A percentile compares a stretch with the other conserved stretches of the same genome.
These are phyloP conservation scores for Leucania comma DNA, from an alignment of 2,888 invertebrate genomes.

Conservation along the genomic window DNA sequence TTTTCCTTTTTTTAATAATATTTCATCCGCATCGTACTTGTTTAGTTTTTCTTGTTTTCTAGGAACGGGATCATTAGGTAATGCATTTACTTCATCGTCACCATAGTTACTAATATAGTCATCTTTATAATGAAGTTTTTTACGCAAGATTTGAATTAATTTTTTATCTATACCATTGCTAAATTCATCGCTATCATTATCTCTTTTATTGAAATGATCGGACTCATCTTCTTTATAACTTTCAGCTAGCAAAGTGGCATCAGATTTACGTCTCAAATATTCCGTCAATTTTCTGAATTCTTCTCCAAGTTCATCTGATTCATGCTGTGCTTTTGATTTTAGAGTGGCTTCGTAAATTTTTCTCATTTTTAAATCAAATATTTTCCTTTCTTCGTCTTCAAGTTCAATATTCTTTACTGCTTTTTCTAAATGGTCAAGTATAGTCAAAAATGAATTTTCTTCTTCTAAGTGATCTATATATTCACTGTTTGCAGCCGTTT, in stretches of 20 bases:
- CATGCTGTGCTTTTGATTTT: slow-evolving; percentile 17
- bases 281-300: slow-evolving; percentile 33
- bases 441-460: slow-evolving; percentile 24
- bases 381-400: slow-evolving; percentile 27
- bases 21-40: neutral
- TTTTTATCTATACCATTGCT: slow-evolving; percentile 27
- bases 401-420: slow-evolving; percentile 36
- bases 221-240: neutral
- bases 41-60: slow-evolving; percentile 43
- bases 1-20: neutral
- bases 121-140: slow-evolving; percentile 13
- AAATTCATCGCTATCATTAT: slow-evolving; percentile 13
- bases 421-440: slow-evolving; percentile 44
- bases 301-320: slow-evolving; percentile 27
- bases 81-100: slow-evolving; percentile 1
- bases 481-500: neutral
- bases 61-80: neutral
- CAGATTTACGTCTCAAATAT: slow-evolving; percentile 34
- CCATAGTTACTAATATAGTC: slow-evolving; percentile 12
- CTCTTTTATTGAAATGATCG: slow-evolving; percentile 9
- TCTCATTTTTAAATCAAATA: slow-evolving; percentile 47
- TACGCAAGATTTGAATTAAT: slow-evolving; percentile 26
- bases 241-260: neutral
- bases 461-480: slow-evolving; percentile 10
- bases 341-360: slow-evolving; percentile 41